These are phyloP conservation scores for Mylabris sibirica DNA, from an alignment of 2,888 invertebrate species.

Conservation along the genomic window DNA sequence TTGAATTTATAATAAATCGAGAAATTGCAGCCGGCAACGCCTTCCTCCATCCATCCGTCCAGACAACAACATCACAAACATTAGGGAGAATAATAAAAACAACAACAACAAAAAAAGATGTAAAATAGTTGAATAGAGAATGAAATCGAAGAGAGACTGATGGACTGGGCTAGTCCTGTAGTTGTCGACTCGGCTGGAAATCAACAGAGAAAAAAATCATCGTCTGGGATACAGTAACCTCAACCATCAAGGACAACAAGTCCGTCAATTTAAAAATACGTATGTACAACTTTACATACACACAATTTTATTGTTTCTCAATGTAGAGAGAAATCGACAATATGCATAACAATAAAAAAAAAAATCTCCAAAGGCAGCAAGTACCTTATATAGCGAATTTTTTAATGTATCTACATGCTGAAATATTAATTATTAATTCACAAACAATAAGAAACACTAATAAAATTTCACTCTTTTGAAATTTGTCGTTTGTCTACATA, in stretches of 20 bases:
- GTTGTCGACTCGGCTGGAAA: background rate
- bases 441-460: no score
- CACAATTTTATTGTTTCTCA: background rate
- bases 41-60: background rate
- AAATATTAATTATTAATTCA: no score
- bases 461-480: no score
- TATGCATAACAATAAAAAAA: background rate
- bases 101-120: background rate
- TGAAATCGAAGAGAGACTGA: background rate
- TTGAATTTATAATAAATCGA: slow-evolving; percentile 4
- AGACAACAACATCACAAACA: background rate
- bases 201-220: background rate
- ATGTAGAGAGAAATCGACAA: background rate
- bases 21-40: slow-evolving; percentile 1
- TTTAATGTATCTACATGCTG: no score
- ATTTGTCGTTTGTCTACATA: no score
- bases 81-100: background rate
- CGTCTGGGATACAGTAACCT: slow-evolving; percentile 7
- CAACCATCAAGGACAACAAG: background rate
- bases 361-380: no score
- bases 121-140: background rate
- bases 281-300: background rate
- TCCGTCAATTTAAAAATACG: background rate
- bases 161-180: background rate
- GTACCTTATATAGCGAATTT: no score